These are phyloP conservation scores for Orientallactaga sibirica DNA, from an alignment of 2,797 vertebrate genomes.

Conservation along the genomic window DNA sequence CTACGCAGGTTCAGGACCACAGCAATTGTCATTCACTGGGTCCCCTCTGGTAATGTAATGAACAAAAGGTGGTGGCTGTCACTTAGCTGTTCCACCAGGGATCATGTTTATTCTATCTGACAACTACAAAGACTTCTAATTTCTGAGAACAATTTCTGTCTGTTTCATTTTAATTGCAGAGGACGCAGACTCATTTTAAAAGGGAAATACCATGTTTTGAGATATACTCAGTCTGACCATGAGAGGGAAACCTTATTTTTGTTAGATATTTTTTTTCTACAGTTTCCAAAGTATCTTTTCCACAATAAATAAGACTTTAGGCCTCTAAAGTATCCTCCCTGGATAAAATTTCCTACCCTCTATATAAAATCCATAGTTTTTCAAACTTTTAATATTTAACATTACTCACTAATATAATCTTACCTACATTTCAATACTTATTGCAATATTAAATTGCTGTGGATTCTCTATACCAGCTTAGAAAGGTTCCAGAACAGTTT, in stretches of 20 bases:
- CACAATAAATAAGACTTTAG: background rate
- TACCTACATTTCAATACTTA: conserved; percentile 29
- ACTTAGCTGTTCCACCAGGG: conserved; percentile 67
- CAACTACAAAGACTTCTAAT: conserved; percentile 79
- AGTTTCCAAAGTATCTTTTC: conserved; percentile 27
- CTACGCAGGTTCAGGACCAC: conserved; percentile 57
- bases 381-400: background rate
- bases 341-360: background rate
- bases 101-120: conserved; percentile 72
- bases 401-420: background rate
- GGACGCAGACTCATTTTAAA: conserved; percentile 64
- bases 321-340: background rate
- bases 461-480: background rate
- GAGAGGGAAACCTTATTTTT: background rate
- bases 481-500: background rate
- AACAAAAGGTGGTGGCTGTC: conserved; percentile 76
- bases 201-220: conserved; percentile 52
- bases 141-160: conserved; percentile 75
- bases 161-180: conserved; percentile 74
- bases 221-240: background rate
- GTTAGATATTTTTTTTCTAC: background rate
- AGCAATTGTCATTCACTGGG: conserved; percentile 58
- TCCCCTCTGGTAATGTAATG: conserved; percentile 66
- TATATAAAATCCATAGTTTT: background rate
- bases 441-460: conserved; percentile 2